Evolutionary conservation across 1,140 invertebrate species (phyloP).

Genomic region (Drosophila novamexicana): DNA sequence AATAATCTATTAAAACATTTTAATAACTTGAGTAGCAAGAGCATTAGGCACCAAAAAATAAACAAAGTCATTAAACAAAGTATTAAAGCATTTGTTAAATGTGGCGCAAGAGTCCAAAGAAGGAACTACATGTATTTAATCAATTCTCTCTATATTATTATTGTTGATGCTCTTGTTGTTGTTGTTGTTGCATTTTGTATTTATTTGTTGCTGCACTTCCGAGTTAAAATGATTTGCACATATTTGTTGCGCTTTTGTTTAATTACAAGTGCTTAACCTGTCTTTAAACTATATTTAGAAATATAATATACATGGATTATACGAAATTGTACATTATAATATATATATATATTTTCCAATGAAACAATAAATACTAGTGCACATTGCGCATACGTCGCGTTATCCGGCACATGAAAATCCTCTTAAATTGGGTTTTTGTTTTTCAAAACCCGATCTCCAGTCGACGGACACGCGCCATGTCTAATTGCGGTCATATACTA

Average conservation of each 20-base stretch:
- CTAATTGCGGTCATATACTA: constrained; percentile 29
- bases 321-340: background rate
- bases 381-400: constrained; percentile 30
- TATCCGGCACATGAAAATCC: background rate
- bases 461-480: constrained; percentile 11
- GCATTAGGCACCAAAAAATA: too few relatives aligned
- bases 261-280: background rate
- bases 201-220: constrained; percentile 18
- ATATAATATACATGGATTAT: background rate
- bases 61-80: too few relatives aligned
- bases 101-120: background rate
- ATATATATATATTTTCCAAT: too few relatives aligned
- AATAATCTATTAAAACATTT: too few relatives aligned
- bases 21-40: too few relatives aligned
- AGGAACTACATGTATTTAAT: background rate
- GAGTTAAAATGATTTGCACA: constrained; percentile 37
- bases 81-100: too few relatives aligned
- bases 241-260: constrained; percentile 1
- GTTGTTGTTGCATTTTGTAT: background rate
- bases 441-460: background rate
- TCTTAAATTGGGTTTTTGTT: background rate
- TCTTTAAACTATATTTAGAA: constrained; percentile 4
- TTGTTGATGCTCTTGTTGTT: background rate
- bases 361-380: background rate
- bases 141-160: background rate